Evolutionary conservation across 2,113 vertebrate species (phyloP), one percentile per base, ranked within the genome.

Genomic region (Entosphenus tridentatus): DNA sequence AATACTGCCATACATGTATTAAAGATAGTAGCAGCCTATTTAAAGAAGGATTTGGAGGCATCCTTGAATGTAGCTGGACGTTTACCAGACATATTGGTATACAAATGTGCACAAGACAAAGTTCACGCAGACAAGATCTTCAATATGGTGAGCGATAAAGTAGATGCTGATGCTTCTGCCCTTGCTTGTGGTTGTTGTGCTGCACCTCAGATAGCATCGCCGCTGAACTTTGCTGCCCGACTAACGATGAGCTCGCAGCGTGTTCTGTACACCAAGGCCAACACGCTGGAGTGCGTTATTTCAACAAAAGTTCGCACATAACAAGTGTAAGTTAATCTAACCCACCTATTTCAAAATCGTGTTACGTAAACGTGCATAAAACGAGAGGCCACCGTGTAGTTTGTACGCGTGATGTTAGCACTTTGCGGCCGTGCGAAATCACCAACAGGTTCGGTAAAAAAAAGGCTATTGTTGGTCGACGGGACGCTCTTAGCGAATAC

Each of bases 91-190:
- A 62, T 8, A 62, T 62, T 62, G 58, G 13, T 62, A 13, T 13
- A 6, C 58, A 62, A 62, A 62, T 62, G 5, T 62, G 58, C 58
- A 62, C 58, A 16, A 62, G 58, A 62, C 58, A 62, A 62, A 62
- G 8, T 62, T 62, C 58, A 62, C 58, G 58, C 58, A 62, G 58
- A 62, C 58, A 62, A 62, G 58, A 62, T 62, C 58, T 62, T 62
- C 58, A 62, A 62, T 14, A 62, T 62, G 16, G 13, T 3, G 16
- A 14, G 58, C 58, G 3, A 62, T 13, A 62, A 62, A 17, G 58
- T 7, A 62, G 58, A 14, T 8, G 58, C 3, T 62, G 58, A 62
- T 62, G 58, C 58, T 62, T 62, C 58, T 62, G 13, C 58, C 58
- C 58, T 14, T 62, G 16, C 58, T 62, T 62, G 58, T 62, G 58